Conservation (phyloP, 2,113 vertebrate genomes). For the Cnemophilus loriae region DNA sequence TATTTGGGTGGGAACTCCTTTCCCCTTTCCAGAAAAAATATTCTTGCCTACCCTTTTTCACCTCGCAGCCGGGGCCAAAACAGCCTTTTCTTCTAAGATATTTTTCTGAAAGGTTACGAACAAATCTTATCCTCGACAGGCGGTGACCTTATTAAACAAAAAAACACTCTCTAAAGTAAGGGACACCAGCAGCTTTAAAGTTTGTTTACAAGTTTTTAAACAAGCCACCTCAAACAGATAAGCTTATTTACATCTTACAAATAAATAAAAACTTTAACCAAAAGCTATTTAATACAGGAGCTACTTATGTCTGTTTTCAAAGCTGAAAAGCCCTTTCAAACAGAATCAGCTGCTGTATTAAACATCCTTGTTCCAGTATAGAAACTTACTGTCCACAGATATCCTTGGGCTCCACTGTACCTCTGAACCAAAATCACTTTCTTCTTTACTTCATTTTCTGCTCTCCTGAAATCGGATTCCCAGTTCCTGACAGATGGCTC, state of each 20-base stretch:
- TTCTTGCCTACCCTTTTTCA: conserved; percentile 32
- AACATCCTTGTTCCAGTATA: conserved; percentile 15
- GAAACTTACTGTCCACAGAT: conserved; percentile 73
- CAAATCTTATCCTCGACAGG: not conserved
- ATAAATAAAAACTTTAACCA: conserved; percentile 22
- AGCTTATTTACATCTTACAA: conserved; percentile 14
- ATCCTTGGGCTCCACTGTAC: conserved; percentile 62
- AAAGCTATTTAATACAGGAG: conserved; percentile 28
- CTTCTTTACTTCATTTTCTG: conserved; percentile 70
- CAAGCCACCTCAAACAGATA: conserved; percentile 28
- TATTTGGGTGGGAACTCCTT: conserved; percentile 60
- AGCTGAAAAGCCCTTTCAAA: conserved; percentile 28
- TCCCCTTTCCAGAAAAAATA: conserved; percentile 44
- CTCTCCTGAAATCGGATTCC: conserved; percentile 57
- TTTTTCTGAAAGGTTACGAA: not conserved
- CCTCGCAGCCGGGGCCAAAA: not conserved
- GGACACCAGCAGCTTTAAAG: conserved; percentile 25
- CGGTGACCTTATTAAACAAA: conserved; percentile 27
- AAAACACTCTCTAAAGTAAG: conserved; percentile 21
- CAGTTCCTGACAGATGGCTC: conserved; percentile 73
- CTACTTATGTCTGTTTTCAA: conserved; percentile 5
- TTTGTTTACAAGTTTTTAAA: conserved; percentile 49
- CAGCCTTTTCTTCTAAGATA: not conserved
- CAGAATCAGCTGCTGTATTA: not conserved
- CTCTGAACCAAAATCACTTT: conserved; percentile 67